These are phyloP conservation scores for Sarcophaga carnaria DNA, from an alignment of 2,888 invertebrate genomes.

Conservation along the genomic window DNA sequence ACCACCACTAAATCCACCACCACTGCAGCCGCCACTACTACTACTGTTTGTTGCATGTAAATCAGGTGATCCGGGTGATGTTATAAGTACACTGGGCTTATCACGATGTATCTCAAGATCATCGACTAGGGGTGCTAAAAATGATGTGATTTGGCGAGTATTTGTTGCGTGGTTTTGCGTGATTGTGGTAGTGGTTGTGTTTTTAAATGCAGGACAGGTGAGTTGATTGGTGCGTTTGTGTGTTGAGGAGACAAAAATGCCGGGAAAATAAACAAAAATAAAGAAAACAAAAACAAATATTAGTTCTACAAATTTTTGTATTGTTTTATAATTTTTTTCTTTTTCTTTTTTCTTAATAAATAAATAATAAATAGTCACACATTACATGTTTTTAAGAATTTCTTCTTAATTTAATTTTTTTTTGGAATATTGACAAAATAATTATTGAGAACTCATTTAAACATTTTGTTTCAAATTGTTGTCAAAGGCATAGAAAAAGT, in stretches of 20 bases:
- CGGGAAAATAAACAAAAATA: slow-evolving; percentile 29
- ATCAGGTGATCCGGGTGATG: slow-evolving; percentile 96
- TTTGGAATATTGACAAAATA: too few species aligned
- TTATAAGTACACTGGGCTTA: slow-evolving; percentile 95
- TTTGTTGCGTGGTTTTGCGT: slow-evolving; percentile 12
- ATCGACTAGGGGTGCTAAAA: slow-evolving; percentile 76
- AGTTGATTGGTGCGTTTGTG: not conserved
- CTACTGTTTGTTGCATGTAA: slow-evolving; percentile 84
- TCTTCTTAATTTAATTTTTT: too few species aligned
- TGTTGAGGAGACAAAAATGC: not conserved
- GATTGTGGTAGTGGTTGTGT: not conserved
- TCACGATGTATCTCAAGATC: slow-evolving; percentile 84
- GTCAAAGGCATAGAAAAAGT: too few species aligned
- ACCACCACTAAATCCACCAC: slow-evolving; percentile 17
- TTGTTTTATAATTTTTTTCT: too few species aligned
- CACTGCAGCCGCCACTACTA: slow-evolving; percentile 68
- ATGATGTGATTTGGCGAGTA: slow-evolving; percentile 7
- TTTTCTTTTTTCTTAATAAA: too few species aligned
- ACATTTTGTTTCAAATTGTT: too few species aligned
- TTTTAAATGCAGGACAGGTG: not conserved
- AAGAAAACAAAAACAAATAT: slow-evolving; percentile 42
- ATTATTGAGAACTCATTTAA: too few species aligned
- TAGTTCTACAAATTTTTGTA: slow-evolving; percentile 34
- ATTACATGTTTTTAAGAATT: too few species aligned
- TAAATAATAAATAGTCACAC: too few species aligned